These are phyloP conservation scores for Plotosus lineatus DNA, from an alignment of 2,113 vertebrate genomes.

Conservation along the genomic window DNA sequence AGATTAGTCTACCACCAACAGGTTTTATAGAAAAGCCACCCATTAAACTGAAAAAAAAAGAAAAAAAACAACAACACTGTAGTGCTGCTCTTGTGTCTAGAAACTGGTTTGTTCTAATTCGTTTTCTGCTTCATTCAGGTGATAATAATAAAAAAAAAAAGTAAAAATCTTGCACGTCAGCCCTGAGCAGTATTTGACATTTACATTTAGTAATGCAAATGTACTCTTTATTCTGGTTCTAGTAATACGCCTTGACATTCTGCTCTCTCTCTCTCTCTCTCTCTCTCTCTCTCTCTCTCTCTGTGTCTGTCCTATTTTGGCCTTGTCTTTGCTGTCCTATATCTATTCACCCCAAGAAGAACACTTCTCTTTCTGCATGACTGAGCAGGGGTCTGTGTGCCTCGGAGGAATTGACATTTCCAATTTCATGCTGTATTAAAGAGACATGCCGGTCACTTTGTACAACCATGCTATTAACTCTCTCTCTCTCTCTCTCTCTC, in stretches of 20 bases:
- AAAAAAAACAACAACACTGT: no score
- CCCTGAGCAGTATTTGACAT: slow-evolving; percentile 33
- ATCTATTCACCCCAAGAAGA: slow-evolving; percentile 37
- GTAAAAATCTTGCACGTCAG: slow-evolving; percentile 16
- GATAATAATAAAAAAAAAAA: not conserved
- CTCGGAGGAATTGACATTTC: slow-evolving; percentile 54
- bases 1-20: not conserved
- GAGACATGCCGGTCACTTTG: slow-evolving; percentile 60
- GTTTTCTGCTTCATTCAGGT: not conserved
- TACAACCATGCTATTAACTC: no score
- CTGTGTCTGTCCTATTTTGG: not conserved
- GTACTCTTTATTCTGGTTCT: slow-evolving; percentile 27
- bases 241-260: slow-evolving; percentile 35
- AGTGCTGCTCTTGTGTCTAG: slow-evolving; percentile 4
- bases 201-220: slow-evolving; percentile 47
- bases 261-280: slow-evolving; percentile 19
- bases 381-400: slow-evolving; percentile 41
- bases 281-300: slow-evolving; percentile 15
- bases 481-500: no score
- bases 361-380: slow-evolving; percentile 50
- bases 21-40: slow-evolving; percentile 15
- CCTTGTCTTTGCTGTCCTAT: slow-evolving; percentile 31
- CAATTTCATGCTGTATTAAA: slow-evolving; percentile 66
- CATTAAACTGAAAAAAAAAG: slow-evolving; percentile 1
- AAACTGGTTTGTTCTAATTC: slow-evolving; percentile 31